phyloP scores from a whole-genome alignment of 2,797 vertebrate genomes.

The Clarias pachynema region DNA sequence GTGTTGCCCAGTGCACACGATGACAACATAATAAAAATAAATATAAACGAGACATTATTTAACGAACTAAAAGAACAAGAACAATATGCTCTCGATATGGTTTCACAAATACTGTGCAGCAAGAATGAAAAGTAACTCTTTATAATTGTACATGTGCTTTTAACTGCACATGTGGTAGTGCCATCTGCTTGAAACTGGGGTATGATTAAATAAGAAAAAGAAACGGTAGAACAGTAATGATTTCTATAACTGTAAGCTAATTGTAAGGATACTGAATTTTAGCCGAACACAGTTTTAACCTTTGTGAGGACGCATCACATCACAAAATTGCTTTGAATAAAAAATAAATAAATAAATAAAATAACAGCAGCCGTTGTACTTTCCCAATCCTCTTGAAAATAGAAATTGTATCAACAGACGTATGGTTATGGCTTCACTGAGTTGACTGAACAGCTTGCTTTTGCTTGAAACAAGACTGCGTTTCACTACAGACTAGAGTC shows the following conservation, averaged over 20 bases:
- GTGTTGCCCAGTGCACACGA: neutral
- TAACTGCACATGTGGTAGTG: neutral
- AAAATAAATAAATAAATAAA: neutral
- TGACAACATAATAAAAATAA: constrained; percentile 11
- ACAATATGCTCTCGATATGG: constrained; percentile 2
- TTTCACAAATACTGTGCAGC: constrained; percentile 5
- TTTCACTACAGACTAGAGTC: constrained; percentile 15
- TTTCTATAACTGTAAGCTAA: neutral
- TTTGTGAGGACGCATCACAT: neutral
- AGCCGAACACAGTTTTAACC: constrained; percentile 9
- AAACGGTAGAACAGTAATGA: neutral
- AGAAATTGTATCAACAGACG: constrained; percentile 16
- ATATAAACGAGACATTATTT: constrained; percentile 22
- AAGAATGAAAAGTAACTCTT: constrained; percentile 8
- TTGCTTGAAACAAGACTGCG: constrained; percentile 12
- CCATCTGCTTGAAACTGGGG: constrained; percentile 2
- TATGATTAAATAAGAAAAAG: neutral
- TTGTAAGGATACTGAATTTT: neutral
- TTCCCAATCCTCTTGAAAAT: constrained; percentile 25
- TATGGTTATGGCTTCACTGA: constrained; percentile 27
- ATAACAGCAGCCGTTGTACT: neutral
- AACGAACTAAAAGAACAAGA: neutral
- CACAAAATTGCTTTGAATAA: constrained; percentile 11
- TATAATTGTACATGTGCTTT: neutral
- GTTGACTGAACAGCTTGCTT: constrained; percentile 28